phyloP scores from a whole-genome alignment of 2,797 vertebrate species.

The Anguilla anguilla region DNA sequence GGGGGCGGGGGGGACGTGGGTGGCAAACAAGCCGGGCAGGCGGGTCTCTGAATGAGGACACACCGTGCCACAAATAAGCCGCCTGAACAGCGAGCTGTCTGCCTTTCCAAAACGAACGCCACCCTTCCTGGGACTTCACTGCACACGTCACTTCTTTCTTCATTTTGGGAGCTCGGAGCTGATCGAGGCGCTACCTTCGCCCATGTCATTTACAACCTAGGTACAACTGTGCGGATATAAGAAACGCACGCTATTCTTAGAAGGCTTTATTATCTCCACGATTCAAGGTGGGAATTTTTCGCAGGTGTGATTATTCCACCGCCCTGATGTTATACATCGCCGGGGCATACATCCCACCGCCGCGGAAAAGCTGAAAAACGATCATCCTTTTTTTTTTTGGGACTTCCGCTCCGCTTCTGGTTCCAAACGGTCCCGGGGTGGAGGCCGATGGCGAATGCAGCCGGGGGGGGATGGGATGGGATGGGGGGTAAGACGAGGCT shows the following conservation, averaged over 20 bases:
- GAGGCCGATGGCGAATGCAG: constrained; percentile 79
- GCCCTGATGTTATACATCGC: background rate
- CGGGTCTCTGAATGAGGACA: background rate
- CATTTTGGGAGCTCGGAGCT: background rate
- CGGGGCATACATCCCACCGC: constrained; percentile 39
- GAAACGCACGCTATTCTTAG: too few relatives aligned
- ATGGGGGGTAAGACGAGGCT: constrained; percentile 75
- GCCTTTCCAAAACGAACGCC: background rate
- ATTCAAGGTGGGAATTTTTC: background rate
- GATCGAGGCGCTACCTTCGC: too few relatives aligned
- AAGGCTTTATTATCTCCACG: background rate
- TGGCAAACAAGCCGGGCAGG: constrained; percentile 24
- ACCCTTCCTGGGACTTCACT: background rate
- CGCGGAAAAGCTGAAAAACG: constrained; percentile 42
- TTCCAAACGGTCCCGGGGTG: constrained; percentile 74
- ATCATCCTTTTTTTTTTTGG: constrained; percentile 58
- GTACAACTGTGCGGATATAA: too few relatives aligned
- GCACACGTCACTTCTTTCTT: background rate
- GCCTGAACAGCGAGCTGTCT: background rate
- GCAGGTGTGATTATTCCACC: constrained; percentile 1
- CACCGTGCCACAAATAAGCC: background rate
- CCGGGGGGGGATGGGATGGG: constrained; percentile 44
- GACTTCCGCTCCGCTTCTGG: constrained; percentile 78
- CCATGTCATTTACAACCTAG: too few relatives aligned
- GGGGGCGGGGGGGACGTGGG: background rate